Evolutionary conservation across 2,113 vertebrate species (phyloP).

Genomic region (Seriola aureovittata): DNA sequence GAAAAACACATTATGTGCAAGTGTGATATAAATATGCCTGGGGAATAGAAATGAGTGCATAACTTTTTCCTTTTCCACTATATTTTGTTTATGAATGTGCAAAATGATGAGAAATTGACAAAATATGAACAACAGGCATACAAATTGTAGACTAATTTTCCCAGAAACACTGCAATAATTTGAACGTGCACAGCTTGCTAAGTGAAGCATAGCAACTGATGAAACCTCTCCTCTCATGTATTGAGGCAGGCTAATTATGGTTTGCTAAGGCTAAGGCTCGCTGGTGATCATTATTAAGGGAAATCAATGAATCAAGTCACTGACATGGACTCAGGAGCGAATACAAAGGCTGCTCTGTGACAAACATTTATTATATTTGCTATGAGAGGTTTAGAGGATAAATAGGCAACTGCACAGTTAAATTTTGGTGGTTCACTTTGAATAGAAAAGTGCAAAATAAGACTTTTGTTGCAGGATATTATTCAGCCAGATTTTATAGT

Average conservation of each 20-base stretch:
- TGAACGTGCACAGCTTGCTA: conserved; percentile 23
- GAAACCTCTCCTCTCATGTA: conserved; percentile 18
- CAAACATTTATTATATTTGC: conserved; percentile 43
- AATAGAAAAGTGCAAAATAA: conserved; percentile 27
- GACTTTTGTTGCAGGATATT: background rate
- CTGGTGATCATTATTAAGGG: conserved; percentile 60
- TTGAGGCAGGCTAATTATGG: conserved; percentile 39
- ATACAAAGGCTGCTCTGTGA: conserved; percentile 22
- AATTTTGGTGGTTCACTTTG: background rate
- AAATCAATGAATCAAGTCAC: conserved; percentile 80
- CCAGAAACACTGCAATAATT: conserved; percentile 22
- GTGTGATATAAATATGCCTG: background rate
- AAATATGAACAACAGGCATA: background rate
- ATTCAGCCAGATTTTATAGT: conserved; percentile 30
- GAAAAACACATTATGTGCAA: background rate
- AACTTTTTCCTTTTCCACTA: background rate
- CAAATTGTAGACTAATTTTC: background rate
- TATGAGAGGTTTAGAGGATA: conserved; percentile 5
- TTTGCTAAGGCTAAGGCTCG: conserved; percentile 23
- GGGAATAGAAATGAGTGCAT: background rate
- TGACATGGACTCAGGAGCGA: conserved; percentile 16
- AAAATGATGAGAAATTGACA: conserved; percentile 13
- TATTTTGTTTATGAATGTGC: background rate
- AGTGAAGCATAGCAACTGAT: conserved; percentile 30
- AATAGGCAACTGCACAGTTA: background rate